phyloP scores from a whole-genome alignment of 2,888 invertebrate species.

The Cepaea hortensis region DNA sequence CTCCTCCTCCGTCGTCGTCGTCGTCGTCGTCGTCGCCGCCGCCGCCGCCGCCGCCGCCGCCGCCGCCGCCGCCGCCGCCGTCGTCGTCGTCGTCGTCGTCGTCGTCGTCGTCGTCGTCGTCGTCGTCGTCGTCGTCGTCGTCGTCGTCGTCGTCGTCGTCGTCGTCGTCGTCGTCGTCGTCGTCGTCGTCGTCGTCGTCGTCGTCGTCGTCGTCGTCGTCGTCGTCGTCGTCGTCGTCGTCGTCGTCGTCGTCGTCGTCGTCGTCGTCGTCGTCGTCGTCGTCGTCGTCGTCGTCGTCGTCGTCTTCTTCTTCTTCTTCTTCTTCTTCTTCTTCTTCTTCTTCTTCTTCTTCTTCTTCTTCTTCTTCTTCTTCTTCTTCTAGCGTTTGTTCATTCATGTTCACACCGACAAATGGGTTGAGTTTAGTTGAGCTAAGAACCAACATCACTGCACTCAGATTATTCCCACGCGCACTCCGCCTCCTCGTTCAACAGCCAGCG shows the following conservation, averaged over 20 bases:
- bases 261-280: neutral
- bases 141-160: neutral
- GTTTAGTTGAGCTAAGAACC: too few relatives aligned
- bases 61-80: neutral
- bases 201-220: neutral
- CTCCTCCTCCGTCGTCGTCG: neutral
- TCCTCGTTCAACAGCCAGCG: too few relatives aligned
- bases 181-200: neutral
- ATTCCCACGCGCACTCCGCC: too few relatives aligned
- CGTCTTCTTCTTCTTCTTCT: neutral
- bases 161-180: neutral
- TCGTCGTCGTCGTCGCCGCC: neutral
- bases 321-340: slow-evolving; percentile 4
- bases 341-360: slow-evolving; percentile 4
- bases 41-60: neutral
- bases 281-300: neutral
- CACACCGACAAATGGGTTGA: too few relatives aligned
- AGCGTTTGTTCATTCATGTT: neutral
- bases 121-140: neutral
- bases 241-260: neutral
- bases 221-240: neutral
- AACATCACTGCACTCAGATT: too few relatives aligned
- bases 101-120: neutral
- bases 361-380: slow-evolving; percentile 1
- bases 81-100: neutral